A percentile compares a stretch with the other conserved stretches of the same genome.
Evolutionary conservation across 2,113 vertebrate genomes (phyloP).

Genomic region (Oxyruncus cristatus): DNA sequence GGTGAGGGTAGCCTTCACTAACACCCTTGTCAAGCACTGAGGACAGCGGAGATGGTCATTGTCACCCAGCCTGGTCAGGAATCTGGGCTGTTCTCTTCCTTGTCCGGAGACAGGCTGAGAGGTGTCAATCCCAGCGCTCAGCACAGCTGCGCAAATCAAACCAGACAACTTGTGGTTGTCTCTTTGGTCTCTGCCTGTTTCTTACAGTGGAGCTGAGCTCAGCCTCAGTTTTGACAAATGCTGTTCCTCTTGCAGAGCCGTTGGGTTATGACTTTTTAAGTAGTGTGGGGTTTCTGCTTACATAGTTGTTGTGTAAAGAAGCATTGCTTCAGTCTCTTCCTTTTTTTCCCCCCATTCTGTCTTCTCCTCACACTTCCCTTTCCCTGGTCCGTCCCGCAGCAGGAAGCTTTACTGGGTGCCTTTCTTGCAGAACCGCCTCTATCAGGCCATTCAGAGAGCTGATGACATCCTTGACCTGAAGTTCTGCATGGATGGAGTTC

Average conservation of each 20-base stretch:
- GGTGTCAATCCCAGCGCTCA: accelerated
- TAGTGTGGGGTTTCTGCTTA: background rate
- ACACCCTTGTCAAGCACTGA: accelerated
- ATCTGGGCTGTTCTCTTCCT: background rate
- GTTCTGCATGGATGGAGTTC: conserved; percentile 98
- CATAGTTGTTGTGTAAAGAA: accelerated
- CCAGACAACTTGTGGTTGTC: background rate
- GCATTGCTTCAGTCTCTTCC: background rate
- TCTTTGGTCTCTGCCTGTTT: background rate
- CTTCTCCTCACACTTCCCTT: background rate
- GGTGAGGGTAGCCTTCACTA: background rate
- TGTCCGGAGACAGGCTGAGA: background rate
- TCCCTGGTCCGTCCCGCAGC: background rate
- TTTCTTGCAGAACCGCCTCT: conserved; percentile 89
- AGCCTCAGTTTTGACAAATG: background rate
- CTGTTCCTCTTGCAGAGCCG: background rate
- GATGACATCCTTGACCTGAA: conserved; percentile 97
- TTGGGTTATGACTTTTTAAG: background rate
- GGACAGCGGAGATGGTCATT: background rate
- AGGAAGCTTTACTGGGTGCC: background rate
- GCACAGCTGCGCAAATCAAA: background rate
- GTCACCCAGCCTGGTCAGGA: background rate
- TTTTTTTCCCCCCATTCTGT: accelerated
- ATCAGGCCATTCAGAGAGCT: conserved; percentile 95
- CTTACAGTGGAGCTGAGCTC: background rate